phyloP scores from a whole-genome alignment of 2,888 invertebrate species.

The Tiphia femorata region DNA sequence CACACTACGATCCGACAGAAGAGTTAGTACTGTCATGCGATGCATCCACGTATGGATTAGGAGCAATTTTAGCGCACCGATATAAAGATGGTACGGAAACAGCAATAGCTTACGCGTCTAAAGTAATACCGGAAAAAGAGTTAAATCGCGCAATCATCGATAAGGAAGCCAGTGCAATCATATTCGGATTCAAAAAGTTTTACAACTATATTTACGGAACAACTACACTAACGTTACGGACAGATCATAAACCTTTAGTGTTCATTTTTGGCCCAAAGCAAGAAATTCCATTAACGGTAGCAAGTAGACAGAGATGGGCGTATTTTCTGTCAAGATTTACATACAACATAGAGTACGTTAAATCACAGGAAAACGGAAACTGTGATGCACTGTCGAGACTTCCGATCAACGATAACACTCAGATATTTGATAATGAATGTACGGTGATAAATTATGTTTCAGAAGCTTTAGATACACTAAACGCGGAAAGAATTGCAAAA shows the following conservation, averaged over 20 bases:
- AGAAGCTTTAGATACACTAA: neutral
- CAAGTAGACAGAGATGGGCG: conserved; percentile 25
- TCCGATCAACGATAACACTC: conserved; percentile 15
- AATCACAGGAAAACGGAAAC: conserved; percentile 17
- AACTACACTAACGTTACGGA: conserved; percentile 15
- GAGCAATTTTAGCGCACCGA: conserved; percentile 23
- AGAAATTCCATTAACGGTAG: conserved; percentile 20
- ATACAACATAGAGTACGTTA: conserved; percentile 14
- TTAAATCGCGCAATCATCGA: conserved; percentile 21
- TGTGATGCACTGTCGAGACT: conserved; percentile 21
- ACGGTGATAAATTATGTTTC: neutral
- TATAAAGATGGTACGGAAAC: conserved; percentile 23
- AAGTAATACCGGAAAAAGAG: conserved; percentile 20
- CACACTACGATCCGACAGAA: conserved; percentile 30
- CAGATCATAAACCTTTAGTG: conserved; percentile 22
- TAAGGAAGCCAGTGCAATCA: conserved; percentile 29
- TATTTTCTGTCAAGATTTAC: conserved; percentile 20
- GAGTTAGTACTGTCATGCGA: conserved; percentile 26
- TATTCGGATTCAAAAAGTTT: conserved; percentile 28
- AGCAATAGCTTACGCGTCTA: conserved; percentile 26
- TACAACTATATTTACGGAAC: conserved; percentile 24
- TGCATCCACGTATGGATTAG: conserved; percentile 24
- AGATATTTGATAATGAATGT: neutral
- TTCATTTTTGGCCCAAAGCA: conserved; percentile 14
- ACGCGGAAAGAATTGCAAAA: conserved; percentile 11